Percentiles rank a stretch among this genome's conserved stretches.
phyloP scores from a whole-genome alignment of 2,797 vertebrate species.

The Chaetophractus vellerosus region DNA sequence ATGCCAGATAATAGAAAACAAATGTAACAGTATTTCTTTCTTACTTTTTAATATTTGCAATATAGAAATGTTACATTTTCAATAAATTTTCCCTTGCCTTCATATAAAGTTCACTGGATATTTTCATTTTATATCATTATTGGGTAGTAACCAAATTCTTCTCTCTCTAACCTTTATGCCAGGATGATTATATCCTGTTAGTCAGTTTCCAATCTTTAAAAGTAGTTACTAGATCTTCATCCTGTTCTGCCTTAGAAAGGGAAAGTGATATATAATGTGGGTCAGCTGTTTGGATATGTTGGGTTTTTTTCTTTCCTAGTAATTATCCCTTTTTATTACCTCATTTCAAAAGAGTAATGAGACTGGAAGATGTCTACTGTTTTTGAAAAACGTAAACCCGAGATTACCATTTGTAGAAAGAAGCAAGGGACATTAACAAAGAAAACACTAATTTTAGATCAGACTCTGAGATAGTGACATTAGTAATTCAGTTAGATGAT shows the following conservation, averaged over 20 bases:
- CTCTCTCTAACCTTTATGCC: background rate
- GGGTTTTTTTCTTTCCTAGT: background rate
- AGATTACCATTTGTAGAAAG: conserved; percentile 43
- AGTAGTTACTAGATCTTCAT: background rate
- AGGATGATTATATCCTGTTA: background rate
- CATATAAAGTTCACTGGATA: background rate
- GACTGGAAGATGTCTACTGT: background rate
- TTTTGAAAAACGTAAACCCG: conserved; percentile 46
- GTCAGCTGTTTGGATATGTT: conserved; percentile 32
- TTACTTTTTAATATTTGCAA: conserved; percentile 24
- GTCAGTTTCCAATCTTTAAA: conserved; percentile 22
- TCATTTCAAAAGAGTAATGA: conserved; percentile 52
- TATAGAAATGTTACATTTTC: background rate
- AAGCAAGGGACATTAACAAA: conserved; percentile 44
- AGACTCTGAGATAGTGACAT: conserved; percentile 38
- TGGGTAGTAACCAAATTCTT: background rate
- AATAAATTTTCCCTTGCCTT: background rate
- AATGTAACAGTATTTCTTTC: background rate
- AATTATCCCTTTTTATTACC: background rate
- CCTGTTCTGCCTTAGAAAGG: conserved; percentile 41
- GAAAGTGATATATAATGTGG: conserved; percentile 36
- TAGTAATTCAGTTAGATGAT: conserved; percentile 37
- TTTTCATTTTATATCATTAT: conserved; percentile 50
- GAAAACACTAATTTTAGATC: conserved; percentile 62
- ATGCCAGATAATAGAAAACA: conserved; percentile 10